These are phyloP conservation scores for Epinotia bilunana DNA, from an alignment of 2,888 invertebrate species.

Conservation along the genomic window DNA sequence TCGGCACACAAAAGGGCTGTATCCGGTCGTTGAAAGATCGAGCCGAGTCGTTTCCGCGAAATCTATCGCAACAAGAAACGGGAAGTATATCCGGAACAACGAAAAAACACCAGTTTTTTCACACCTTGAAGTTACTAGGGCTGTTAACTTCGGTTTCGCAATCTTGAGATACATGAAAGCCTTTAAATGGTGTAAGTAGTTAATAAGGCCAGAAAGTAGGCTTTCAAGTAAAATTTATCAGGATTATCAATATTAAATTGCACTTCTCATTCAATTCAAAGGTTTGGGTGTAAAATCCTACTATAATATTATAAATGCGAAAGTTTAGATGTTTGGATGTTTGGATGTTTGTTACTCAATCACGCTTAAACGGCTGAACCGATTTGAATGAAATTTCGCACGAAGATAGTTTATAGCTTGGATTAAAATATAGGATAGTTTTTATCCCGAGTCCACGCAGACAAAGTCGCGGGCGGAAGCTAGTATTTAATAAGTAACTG, in stretches of 20 bases:
- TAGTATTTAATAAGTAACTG: not conserved
- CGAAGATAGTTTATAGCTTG: too few species aligned
- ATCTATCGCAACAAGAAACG: conserved; percentile 79
- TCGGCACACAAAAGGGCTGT: conserved; percentile 78
- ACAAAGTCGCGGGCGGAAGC: too few species aligned
- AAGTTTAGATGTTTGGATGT: too few species aligned
- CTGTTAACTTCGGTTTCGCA: conserved; percentile 48
- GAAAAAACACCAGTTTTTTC: conserved; percentile 69
- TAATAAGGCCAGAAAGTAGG: not conserved
- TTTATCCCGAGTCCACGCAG: too few species aligned
- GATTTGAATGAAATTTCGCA: too few species aligned
- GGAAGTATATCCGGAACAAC: conserved; percentile 82
- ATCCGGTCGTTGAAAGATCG: conserved; percentile 74
- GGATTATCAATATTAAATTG: not conserved
- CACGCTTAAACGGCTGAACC: too few species aligned
- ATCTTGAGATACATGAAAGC: not conserved
- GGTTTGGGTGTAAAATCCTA: not conserved
- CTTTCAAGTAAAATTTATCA: not conserved
- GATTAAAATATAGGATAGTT: too few species aligned
- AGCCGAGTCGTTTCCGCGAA: conserved; percentile 75
- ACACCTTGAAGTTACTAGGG: conserved; percentile 61
- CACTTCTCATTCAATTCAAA: not conserved
- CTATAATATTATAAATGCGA: too few species aligned
- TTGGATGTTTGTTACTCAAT: too few species aligned
- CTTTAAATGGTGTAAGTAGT: not conserved